Evolutionary conservation across 1,140 invertebrate genomes (phyloP), one percentile per base, ranked within the genome.

Genomic region (Sinella curviseta): DNA sequence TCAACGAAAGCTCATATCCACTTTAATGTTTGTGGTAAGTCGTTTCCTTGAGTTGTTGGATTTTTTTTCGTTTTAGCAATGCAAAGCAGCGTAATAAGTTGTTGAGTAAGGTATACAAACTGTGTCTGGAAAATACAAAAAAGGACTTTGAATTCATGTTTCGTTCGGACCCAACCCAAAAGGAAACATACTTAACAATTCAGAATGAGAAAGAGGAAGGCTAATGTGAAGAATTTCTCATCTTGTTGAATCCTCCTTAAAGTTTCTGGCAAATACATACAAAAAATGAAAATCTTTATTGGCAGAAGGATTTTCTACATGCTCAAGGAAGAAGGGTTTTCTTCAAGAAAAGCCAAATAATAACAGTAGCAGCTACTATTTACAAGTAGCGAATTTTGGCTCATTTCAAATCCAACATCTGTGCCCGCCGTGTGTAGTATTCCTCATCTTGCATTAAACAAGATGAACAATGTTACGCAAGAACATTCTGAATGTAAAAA

Each of bases 391-490:
- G 39, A 48, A 48, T 73, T 34, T n/a, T 76, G 77, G 67, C 79
- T 80, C 79, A 77, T 80, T 80, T 77, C 4, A 54, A 77, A 80
- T 77, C 33, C 75, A 80, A 76, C 79, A 80, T 80, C 75, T 80
- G 79, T 70, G 79, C 60, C 65, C 79, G n/a, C n/a, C n/a, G n/a
- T n/a, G n/a, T n/a, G n/a, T n/a, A n/a, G n/a, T n/a, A n/a, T n/a
- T n/a, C n/a, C n/a, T n/a, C n/a, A n/a, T n/a, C n/a, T n/a, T n/a
- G n/a, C n/a, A n/a, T n/a, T n/a, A n/a, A n/a, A n/a, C n/a, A n/a
- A n/a, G n/a, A n/a, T n/a, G n/a, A n/a, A n/a, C n/a, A n/a, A n/a
- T n/a, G n/a, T n/a, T n/a, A n/a, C n/a, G n/a, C n/a, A n/a, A n/a
- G n/a, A n/a, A n/a, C n/a, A n/a, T n/a, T n/a, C n/a, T n/a, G n/a